Evolutionary conservation across 2,797 vertebrate genomes (phyloP), one percentile per base, ranked within the genome.

Genomic region (Propithecus deckenii): DNA sequence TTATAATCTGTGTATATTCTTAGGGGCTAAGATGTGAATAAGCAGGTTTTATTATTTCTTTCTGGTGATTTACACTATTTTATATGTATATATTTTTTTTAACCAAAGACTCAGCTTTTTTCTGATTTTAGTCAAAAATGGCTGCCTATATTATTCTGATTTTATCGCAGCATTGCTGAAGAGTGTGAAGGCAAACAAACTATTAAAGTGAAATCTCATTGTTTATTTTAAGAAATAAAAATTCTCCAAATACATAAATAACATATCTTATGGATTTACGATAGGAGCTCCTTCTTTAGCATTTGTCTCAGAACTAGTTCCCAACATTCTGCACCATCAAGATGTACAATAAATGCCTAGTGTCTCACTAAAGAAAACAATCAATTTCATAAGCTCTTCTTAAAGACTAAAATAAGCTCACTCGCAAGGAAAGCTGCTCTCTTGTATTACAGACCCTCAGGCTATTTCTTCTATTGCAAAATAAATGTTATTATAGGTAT

Each of bases 1-100:
- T 97, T 96, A 59, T 93, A 92, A 93, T 91, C 61, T 92, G 92
- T 86, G 72, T 84, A 83, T 83, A 52, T 96, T 97, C 96, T 95
- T 96, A 90, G 86, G 67, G 46, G 57, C 75, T 93, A 83, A 95
- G 65, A 89, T 95, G 12, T 95, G 80, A 95, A 41, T 85, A 79
- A 90, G 12, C 28, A 95, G 83, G 10, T 88, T 97, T 95, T 95
- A 96, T 78, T 96, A 43, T 93, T 95, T 91, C 15, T 94, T 94
- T 84, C 35, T 72, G 79, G 17, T 67, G 88, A 96, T 94, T 96
- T 95, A 90, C 11, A 61, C 7, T 72, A 20, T 91, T 91, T 20
- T 41, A 10, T 83, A 22, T 80, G 9, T 10, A n/a, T 92, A n/a
- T 90, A 6, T 63, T 35, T 89, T 83, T 67, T 94, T 94, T 89